Percentiles rank a stretch among this genome's conserved stretches.
These are phyloP conservation scores for Ganaspis sp. DNA, from an alignment of 1,140 invertebrate genomes.

Conservation along the genomic window DNA sequence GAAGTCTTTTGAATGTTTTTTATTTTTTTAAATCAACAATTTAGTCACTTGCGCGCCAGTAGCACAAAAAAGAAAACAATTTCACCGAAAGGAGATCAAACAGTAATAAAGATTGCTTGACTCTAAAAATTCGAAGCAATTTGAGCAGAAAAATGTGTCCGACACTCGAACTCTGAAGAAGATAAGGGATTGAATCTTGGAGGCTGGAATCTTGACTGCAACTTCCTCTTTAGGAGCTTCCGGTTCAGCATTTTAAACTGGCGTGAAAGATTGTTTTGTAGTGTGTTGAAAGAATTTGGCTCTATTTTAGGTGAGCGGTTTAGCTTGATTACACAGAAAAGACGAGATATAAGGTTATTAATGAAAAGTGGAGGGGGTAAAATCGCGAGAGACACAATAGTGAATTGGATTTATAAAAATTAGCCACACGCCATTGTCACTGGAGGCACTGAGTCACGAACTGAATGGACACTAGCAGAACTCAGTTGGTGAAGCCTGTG, in stretches of 20 bases:
- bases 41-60: too few relatives aligned
- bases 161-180: not conserved
- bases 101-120: too few relatives aligned
- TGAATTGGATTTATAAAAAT: not conserved
- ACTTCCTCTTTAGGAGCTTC: not conserved
- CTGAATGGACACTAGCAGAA: constrained; percentile 46
- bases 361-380: not conserved
- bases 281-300: too few relatives aligned
- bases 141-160: not conserved
- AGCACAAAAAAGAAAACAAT: too few relatives aligned
- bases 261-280: not conserved
- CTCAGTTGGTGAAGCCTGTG: constrained; percentile 52
- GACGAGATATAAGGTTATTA: too few relatives aligned
- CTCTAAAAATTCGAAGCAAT: not conserved
- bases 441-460: constrained; percentile 33
- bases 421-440: constrained; percentile 38
- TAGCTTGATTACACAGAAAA: too few relatives aligned
- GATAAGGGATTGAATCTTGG: not conserved
- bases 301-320: too few relatives aligned
- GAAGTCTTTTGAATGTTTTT: too few relatives aligned
- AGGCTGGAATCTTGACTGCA: not conserved
- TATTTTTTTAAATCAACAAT: too few relatives aligned
- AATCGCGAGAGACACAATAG: not conserved
- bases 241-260: not conserved
- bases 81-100: too few relatives aligned